Conservation (phyloP, 2,888 invertebrate species). For the Sminthurides aquaticus region DNA sequence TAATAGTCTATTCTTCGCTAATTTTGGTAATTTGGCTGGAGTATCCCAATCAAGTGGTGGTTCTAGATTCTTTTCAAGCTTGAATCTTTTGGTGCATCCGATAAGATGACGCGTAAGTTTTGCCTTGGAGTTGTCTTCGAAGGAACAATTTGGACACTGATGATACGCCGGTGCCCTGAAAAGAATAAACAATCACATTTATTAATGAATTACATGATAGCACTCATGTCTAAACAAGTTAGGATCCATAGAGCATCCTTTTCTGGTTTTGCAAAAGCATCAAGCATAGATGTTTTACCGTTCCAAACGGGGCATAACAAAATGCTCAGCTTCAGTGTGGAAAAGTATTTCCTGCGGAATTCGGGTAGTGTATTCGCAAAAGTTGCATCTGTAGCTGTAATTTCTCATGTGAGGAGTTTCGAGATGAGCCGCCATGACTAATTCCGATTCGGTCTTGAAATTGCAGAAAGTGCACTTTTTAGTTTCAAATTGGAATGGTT, state of each 20-base stretch:
- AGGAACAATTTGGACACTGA: constrained; percentile 87
- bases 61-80: constrained; percentile 72
- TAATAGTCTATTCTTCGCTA: constrained; percentile 48
- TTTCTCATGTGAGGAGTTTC: constrained; percentile 88
- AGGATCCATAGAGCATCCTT: too few species aligned
- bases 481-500: constrained; percentile 64
- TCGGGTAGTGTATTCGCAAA: constrained; percentile 70
- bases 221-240: too few species aligned
- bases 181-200: not conserved
- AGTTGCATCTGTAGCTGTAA: constrained; percentile 66
- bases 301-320: constrained; percentile 71
- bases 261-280: too few species aligned
- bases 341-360: constrained; percentile 80
- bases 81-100: constrained; percentile 81
- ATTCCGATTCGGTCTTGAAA: constrained; percentile 77
- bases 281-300: too few species aligned
- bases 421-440: constrained; percentile 77
- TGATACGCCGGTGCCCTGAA: constrained; percentile 72
- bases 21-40: constrained; percentile 82
- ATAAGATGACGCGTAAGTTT: constrained; percentile 79
- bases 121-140: constrained; percentile 87
- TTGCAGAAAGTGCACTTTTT: constrained; percentile 81
- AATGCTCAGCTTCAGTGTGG: constrained; percentile 87
- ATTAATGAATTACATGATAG: not conserved
- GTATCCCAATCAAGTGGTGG: constrained; percentile 88